Conservation (phyloP, 1,140 invertebrate genomes). For the Hyphantria cunea region DNA sequence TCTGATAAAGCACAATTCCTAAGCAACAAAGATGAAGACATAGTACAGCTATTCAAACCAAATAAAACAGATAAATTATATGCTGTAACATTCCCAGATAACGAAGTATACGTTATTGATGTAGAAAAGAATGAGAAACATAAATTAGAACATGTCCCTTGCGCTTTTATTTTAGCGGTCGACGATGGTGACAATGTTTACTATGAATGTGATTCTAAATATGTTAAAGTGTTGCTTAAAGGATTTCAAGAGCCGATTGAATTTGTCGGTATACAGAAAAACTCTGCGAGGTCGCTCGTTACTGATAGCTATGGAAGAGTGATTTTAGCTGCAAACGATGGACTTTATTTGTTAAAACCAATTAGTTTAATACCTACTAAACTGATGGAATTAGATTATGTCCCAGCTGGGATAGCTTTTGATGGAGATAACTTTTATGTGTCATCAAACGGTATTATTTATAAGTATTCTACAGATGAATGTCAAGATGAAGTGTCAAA, state of each 20-base stretch:
- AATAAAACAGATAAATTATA: slow-evolving; percentile 54
- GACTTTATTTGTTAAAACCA: slow-evolving; percentile 61
- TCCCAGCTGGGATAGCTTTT: slow-evolving; percentile 63
- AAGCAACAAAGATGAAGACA: slow-evolving; percentile 64
- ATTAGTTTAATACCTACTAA: slow-evolving; percentile 66
- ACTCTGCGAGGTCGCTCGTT: slow-evolving; percentile 59
- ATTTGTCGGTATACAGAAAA: slow-evolving; percentile 67
- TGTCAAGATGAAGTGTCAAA: background rate
- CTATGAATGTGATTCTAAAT: slow-evolving; percentile 74
- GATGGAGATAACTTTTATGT: slow-evolving; percentile 54
- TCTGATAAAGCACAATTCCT: slow-evolving; percentile 55
- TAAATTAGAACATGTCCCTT: slow-evolving; percentile 60
- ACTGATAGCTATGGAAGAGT: slow-evolving; percentile 53
- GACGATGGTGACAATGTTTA: slow-evolving; percentile 65
- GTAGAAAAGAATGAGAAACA: slow-evolving; percentile 60
- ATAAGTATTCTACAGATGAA: slow-evolving; percentile 48
- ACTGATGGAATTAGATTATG: slow-evolving; percentile 66
- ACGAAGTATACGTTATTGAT: slow-evolving; percentile 60
- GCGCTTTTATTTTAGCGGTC: slow-evolving; percentile 65
- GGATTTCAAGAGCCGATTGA: slow-evolving; percentile 71
- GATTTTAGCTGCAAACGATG: slow-evolving; percentile 69
- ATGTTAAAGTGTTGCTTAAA: slow-evolving; percentile 68
- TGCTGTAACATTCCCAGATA: slow-evolving; percentile 64
- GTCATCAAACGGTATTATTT: slow-evolving; percentile 61
- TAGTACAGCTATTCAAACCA: slow-evolving; percentile 67